Conservation (phyloP, 1,140 invertebrate species). For the Harpegnathos saltator region DNA sequence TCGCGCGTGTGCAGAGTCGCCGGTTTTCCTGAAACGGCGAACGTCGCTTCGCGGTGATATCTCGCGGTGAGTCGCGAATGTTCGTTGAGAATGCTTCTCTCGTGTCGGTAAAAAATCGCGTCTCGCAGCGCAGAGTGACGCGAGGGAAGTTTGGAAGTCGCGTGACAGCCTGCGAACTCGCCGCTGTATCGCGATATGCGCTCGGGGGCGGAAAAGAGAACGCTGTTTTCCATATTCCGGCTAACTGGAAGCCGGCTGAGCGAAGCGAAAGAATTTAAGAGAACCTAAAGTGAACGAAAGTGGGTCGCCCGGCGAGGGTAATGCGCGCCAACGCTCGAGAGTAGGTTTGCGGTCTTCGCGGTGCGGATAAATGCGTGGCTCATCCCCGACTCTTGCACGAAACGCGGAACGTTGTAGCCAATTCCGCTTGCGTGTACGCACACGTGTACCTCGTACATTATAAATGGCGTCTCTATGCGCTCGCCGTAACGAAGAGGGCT, state of each 20-base stretch:
- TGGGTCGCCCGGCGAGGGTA: constrained; percentile 57
- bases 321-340: constrained; percentile 19
- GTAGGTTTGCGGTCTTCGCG: constrained; percentile 29
- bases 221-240: not conserved
- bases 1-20: not conserved
- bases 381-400: constrained; percentile 29
- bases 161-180: constrained; percentile 25
- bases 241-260: not conserved
- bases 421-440: constrained; percentile 67
- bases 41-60: not conserved
- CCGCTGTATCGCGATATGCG: not conserved
- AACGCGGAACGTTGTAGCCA: constrained; percentile 52
- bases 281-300: constrained; percentile 66
- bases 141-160: constrained; percentile 43
- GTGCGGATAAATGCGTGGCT: constrained; percentile 20
- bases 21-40: not conserved
- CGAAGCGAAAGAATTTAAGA: constrained; percentile 55
- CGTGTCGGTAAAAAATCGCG: not conserved
- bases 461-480: constrained; percentile 80
- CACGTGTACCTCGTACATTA: constrained; percentile 79
- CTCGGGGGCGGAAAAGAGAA: not conserved
- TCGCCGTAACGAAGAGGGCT: constrained; percentile 71
- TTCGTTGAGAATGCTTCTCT: constrained; percentile 9
- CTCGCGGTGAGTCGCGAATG: not conserved
- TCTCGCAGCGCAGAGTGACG: constrained; percentile 51